Evolutionary conservation across 2,797 vertebrate species (phyloP).

Genomic region (Gymnothorax reevesii): DNA sequence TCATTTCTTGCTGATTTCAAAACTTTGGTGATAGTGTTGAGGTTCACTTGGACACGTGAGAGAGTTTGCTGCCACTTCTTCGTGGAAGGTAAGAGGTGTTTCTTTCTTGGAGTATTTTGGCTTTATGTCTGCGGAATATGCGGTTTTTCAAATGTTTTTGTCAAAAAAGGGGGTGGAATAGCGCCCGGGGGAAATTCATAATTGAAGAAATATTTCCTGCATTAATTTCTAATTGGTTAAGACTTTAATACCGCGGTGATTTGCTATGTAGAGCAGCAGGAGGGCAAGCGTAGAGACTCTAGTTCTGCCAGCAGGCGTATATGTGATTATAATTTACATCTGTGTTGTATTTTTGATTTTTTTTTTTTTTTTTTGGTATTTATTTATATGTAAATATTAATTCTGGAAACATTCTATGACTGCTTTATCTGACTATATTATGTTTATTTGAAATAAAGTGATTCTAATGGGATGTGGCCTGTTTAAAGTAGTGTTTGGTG

Average conservation of each 20-base stretch:
- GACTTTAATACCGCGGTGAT: not conserved
- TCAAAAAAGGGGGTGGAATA: not conserved
- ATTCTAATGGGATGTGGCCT: constrained; percentile 60
- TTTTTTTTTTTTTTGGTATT: constrained; percentile 60
- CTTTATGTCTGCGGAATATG: constrained; percentile 21
- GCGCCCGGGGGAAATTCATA: not conserved
- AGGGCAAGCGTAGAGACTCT: not conserved
- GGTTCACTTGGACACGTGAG: constrained; percentile 36
- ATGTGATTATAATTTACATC: constrained; percentile 53
- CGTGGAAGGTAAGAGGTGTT: constrained; percentile 23
- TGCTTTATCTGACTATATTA: constrained; percentile 62
- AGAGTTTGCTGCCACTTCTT: constrained; percentile 51
- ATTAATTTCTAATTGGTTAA: not conserved
- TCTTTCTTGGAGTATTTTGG: constrained; percentile 30
- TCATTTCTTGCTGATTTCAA: constrained; percentile 19
- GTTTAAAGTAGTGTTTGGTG: constrained; percentile 35
- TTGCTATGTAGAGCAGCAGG: not conserved
- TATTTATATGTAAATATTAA: constrained; percentile 77
- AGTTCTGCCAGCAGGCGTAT: constrained; percentile 30
- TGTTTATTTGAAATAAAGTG: constrained; percentile 74
- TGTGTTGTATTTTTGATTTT: constrained; percentile 47
- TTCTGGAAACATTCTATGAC: constrained; percentile 62
- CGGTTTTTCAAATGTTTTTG: constrained; percentile 9
- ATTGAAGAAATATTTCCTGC: not conserved
- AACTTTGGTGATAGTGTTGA: constrained; percentile 3